These are phyloP conservation scores for Psylliodes chrysocephalus DNA, from an alignment of 2,888 invertebrate genomes.

Conservation along the genomic window DNA sequence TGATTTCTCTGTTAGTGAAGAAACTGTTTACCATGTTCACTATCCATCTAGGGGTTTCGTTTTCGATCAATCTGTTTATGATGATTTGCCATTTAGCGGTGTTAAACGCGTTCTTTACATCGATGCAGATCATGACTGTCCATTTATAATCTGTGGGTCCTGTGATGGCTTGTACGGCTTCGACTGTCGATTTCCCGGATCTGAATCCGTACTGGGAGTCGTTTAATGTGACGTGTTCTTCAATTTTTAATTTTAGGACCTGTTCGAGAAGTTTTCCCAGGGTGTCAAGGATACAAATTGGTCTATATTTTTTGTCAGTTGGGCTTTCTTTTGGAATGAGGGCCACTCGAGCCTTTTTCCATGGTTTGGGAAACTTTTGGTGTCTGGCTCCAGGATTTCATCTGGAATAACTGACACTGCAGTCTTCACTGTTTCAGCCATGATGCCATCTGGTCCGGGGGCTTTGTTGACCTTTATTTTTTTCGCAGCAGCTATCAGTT, in stretches of 20 bases:
- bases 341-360: slow-evolving; percentile 43
- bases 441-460: slow-evolving; percentile 44
- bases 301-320: slow-evolving; percentile 26
- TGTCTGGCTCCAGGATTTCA: slow-evolving; percentile 24
- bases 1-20: too few species aligned
- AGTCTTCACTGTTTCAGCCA: slow-evolving; percentile 40
- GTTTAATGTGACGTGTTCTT: slow-evolving; percentile 18
- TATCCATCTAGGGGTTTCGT: too few species aligned
- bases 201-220: slow-evolving; percentile 35
- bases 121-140: too few species aligned
- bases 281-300: slow-evolving; percentile 35
- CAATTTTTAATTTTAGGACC: slow-evolving; percentile 16
- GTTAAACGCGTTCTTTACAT: too few species aligned
- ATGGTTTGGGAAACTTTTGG: slow-evolving; percentile 34
- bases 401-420: slow-evolving; percentile 26
- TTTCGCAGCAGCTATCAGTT: slow-evolving; percentile 30
- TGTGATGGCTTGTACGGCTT: too few species aligned
- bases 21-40: too few species aligned
- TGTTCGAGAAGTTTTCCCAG: slow-evolving; percentile 30
- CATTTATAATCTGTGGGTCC: too few species aligned
- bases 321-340: slow-evolving; percentile 32
- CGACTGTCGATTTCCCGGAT: too few species aligned
- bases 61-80: too few species aligned
- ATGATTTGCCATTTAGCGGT: too few species aligned
- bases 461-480: slow-evolving; percentile 40